Conservation (phyloP, 2,888 invertebrate genomes). For the Drosophila sordidula region DNA sequence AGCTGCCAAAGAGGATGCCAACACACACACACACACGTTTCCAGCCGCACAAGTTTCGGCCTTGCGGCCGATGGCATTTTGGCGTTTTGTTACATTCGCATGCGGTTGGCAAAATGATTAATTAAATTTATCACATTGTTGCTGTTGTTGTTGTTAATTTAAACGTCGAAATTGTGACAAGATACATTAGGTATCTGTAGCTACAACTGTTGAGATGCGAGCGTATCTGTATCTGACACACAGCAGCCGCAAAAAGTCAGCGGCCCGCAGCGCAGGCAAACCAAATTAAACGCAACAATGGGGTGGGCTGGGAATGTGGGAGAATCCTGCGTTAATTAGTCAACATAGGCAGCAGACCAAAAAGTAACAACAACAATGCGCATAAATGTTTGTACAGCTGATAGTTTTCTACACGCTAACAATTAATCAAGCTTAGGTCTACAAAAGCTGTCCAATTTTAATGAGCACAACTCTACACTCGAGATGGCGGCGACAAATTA, state of each 20-base stretch:
- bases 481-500: constrained; percentile 30
- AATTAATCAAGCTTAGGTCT: constrained; percentile 52
- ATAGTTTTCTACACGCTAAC: constrained; percentile 30
- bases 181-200: constrained; percentile 58
- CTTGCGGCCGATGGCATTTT: constrained; percentile 58
- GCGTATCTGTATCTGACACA: constrained; percentile 39
- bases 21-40: constrained; percentile 1
- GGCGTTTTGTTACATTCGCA: constrained; percentile 62
- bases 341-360: constrained; percentile 28
- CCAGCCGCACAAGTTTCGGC: constrained; percentile 57
- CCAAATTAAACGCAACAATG: constrained; percentile 15
- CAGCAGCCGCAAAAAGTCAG: constrained; percentile 16
- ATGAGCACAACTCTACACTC: constrained; percentile 42
- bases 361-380: constrained; percentile 32
- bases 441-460: constrained; percentile 52
- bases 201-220: constrained; percentile 21
- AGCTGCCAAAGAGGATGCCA: constrained; percentile 7
- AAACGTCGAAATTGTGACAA: constrained; percentile 74
- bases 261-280: constrained; percentile 3
- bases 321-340: constrained; percentile 69
- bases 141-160: constrained; percentile 63
- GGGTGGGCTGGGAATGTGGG: constrained; percentile 18
- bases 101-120: constrained; percentile 65
- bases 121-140: constrained; percentile 74
- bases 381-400: constrained; percentile 46